Evolutionary conservation across 2,113 vertebrate species (phyloP).

Genomic region (Pollimyrus isidori): DNA sequence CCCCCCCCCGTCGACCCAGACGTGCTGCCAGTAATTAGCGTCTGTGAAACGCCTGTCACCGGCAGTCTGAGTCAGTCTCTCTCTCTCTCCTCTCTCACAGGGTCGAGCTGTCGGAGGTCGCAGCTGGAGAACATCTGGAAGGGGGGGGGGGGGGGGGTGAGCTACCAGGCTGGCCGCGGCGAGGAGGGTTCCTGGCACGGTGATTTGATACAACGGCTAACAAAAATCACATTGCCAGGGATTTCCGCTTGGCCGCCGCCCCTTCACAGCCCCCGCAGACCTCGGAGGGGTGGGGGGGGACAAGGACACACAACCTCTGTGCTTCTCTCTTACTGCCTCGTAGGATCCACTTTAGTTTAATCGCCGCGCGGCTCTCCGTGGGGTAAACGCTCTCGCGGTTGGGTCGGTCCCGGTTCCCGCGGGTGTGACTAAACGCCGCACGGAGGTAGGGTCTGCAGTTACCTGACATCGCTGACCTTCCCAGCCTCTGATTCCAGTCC

Average conservation of each 20-base stretch:
- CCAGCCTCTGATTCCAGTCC: neutral
- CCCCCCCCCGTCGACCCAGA: neutral
- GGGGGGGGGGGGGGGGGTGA: neutral
- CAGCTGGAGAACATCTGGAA: conserved; percentile 8
- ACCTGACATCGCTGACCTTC: neutral
- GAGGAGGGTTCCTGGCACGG: conserved; percentile 29
- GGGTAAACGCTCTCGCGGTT: neutral
- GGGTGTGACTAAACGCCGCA: neutral
- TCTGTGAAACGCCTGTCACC: neutral
- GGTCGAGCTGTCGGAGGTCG: neutral
- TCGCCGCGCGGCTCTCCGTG: neutral
- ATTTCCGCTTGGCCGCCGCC: conserved; percentile 20
- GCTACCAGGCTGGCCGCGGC: neutral
- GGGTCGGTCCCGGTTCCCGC: neutral
- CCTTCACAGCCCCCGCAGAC: neutral
- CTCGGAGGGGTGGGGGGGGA: neutral
- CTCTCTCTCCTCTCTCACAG: neutral
- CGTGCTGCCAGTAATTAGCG: neutral
- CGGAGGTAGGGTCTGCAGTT: neutral
- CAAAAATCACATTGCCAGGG: conserved; percentile 35
- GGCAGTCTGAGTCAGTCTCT: neutral
- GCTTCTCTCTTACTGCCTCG: neutral
- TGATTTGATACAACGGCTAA: conserved; percentile 22
- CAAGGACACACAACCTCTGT: neutral
- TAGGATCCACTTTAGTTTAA: neutral